phyloP scores from a whole-genome alignment of 2,888 invertebrate species.

The Mimas tiliae region DNA sequence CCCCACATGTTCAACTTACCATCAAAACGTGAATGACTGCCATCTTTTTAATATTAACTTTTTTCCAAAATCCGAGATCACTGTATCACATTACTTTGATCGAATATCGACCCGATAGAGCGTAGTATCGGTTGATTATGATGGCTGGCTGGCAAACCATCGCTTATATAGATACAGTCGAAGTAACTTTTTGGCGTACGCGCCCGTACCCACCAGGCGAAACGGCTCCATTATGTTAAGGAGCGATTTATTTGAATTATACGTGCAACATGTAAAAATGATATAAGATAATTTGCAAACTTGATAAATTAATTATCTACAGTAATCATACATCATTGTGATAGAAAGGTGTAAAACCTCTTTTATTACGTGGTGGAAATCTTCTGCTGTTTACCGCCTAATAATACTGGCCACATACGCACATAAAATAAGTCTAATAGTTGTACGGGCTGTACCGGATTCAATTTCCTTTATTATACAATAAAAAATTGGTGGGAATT shows the following conservation, averaged over 20 bases:
- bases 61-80: slow-evolving; percentile 46
- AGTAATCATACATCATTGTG: slow-evolving; percentile 1
- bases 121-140: slow-evolving; percentile 39
- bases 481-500: neutral
- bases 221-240: slow-evolving; percentile 29
- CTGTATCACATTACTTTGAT: slow-evolving; percentile 55
- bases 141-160: slow-evolving; percentile 29
- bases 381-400: neutral
- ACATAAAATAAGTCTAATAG: neutral
- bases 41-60: slow-evolving; percentile 41
- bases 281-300: slow-evolving; percentile 24
- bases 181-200: slow-evolving; percentile 35
- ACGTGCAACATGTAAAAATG: slow-evolving; percentile 20
- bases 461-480: too few species aligned
- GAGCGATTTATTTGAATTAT: slow-evolving; percentile 25
- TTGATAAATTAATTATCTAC: slow-evolving; percentile 1
- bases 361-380: neutral
- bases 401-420: slow-evolving; percentile 9
- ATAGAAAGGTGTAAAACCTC: slow-evolving; percentile 25
- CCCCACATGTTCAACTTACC: slow-evolving; percentile 43
- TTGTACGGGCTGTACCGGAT: too few species aligned
- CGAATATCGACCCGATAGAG: slow-evolving; percentile 35
- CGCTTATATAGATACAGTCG: slow-evolving; percentile 43
- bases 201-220: slow-evolving; percentile 32
- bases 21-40: slow-evolving; percentile 51